Evolutionary conservation across 2,888 invertebrate species (phyloP), one percentile per base, ranked within the genome.

Genomic region (Rhogogaster chlorosoma): DNA sequence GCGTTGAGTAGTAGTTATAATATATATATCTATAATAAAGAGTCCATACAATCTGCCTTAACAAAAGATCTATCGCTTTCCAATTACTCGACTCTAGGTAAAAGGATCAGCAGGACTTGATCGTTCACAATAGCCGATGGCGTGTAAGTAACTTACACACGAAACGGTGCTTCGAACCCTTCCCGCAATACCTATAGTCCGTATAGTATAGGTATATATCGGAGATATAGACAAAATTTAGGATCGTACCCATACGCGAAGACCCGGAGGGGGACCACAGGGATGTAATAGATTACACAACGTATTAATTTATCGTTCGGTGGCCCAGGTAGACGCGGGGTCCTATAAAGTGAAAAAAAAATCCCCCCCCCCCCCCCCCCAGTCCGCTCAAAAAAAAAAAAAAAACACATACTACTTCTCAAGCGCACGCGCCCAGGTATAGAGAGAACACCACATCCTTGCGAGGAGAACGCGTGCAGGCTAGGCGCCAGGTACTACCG

Each of bases 271-370:
- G 42, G 83, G n/a, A 18, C 32, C 45, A 22, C 10, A 26, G 83
- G 83, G 80, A 22, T 49, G 53, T 67, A 80, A 70, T 71, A 82
- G 84, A 78, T 84, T 70, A 67, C 77, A 57, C 78, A 22, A 80
- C 80, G 84, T 67, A 84, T 84, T 84, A 84, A 84, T 84, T 84
- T 53, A 70, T 84, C 78, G 70, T 36, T 53, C 53, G 53, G 49
- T 49, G 67, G 45, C 64, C 53, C 84, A 82, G 84, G 84, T 84
- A 71, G 57, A 38, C 49, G 42, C 84, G 57, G 53, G 61, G 80
- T 61, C 36, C 61, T 80, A 80, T 80, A 36, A 80, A 80, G 6
- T 38, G 38, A 15, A 80, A 38, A 61, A 80, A 80, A 45, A 45
- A 45, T 36, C 18, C 36, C 36, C 36, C 36, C 5, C 36, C 36